These are phyloP conservation scores for Neopelma chrysocephalum DNA, from an alignment of 2,797 vertebrate species.

Conservation along the genomic window DNA sequence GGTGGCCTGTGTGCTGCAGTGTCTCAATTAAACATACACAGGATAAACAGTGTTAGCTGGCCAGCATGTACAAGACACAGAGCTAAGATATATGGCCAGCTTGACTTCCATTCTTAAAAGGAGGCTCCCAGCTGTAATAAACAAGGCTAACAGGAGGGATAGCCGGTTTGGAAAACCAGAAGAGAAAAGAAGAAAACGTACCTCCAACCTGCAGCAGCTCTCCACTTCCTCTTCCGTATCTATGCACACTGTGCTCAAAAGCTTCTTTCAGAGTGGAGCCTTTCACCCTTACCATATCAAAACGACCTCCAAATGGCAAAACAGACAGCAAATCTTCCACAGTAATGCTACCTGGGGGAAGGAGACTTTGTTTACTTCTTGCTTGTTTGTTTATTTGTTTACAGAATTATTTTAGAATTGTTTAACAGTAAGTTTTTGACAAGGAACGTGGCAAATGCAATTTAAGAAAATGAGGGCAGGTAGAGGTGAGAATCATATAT, in stretches of 20 bases:
- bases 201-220: slow-evolving; percentile 96
- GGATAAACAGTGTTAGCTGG: not conserved
- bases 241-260: slow-evolving; percentile 87
- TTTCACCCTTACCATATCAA: slow-evolving; percentile 84
- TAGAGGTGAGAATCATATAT: not conserved
- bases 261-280: slow-evolving; percentile 86
- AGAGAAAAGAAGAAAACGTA: slow-evolving; percentile 52
- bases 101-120: not conserved
- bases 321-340: slow-evolving; percentile 88
- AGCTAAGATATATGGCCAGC: not conserved
- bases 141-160: not conserved
- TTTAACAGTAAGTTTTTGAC: not conserved
- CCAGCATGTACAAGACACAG: not conserved
- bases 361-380: not conserved
- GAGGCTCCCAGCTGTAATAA: not conserved
- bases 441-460: not conserved
- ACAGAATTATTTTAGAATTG: not conserved
- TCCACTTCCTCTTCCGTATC: slow-evolving; percentile 82
- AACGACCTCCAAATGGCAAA: slow-evolving; percentile 89
- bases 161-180: not conserved
- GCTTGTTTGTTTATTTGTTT: not conserved
- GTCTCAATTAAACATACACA: fast-evolving
- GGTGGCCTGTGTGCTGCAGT: not conserved
- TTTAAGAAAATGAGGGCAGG: not conserved
- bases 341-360: slow-evolving; percentile 84